Conservation (phyloP, 1,140 invertebrate species). For the Musca domestica region DNA sequence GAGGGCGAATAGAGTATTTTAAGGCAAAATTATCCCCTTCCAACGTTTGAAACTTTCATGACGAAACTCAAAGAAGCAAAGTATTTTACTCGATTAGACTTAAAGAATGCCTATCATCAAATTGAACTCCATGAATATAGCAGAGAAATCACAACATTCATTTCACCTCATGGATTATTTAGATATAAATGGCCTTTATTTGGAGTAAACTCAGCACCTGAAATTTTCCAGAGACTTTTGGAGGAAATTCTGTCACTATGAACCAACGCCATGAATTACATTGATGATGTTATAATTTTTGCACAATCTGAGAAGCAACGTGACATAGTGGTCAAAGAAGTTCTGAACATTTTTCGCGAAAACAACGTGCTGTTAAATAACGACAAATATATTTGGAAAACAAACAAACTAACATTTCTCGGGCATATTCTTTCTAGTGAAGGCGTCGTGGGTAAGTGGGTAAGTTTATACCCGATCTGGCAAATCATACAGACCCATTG, state of each 20-base stretch:
- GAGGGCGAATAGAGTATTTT: constrained; percentile 27
- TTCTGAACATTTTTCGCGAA: constrained; percentile 32
- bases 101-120: constrained; percentile 39
- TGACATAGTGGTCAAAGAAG: constrained; percentile 27
- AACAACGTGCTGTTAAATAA: constrained; percentile 8
- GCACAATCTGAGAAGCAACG: constrained; percentile 32
- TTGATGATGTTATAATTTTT: constrained; percentile 29
- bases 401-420: constrained; percentile 43
- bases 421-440: constrained; percentile 50
- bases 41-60: constrained; percentile 35
- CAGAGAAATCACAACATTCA: constrained; percentile 32
- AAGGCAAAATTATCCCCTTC: constrained; percentile 40
- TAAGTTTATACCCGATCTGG: constrained; percentile 46
- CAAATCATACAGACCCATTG: constrained; percentile 33
- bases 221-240: constrained; percentile 36
- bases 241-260: constrained; percentile 31
- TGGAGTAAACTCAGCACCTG: constrained; percentile 29
- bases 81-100: constrained; percentile 37
- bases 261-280: constrained; percentile 9
- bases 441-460: constrained; percentile 52
- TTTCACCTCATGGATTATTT: constrained; percentile 36
- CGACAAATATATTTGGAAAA: constrained; percentile 40
- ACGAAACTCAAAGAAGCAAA: constrained; percentile 32
- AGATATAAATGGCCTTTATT: constrained; percentile 35
- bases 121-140: constrained; percentile 30